Percentiles rank a stretch among this genome's conserved stretches.
phyloP scores from a whole-genome alignment of 1,140 invertebrate species.

The Mylabris phalerata region DNA sequence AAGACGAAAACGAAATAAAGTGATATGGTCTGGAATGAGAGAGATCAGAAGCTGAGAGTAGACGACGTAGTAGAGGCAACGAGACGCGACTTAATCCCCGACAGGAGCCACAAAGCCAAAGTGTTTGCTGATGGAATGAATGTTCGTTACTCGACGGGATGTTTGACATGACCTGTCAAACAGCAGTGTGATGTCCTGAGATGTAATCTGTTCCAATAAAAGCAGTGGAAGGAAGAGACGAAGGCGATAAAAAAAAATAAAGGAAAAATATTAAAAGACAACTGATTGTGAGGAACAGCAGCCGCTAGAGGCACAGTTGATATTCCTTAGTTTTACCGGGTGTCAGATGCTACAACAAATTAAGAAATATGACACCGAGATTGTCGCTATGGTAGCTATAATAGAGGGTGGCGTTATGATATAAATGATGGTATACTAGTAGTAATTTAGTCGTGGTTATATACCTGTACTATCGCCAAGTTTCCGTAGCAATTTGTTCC shows the following conservation, averaged over 20 bases:
- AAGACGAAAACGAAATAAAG: conserved; percentile 15
- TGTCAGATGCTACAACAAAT: conserved; percentile 13
- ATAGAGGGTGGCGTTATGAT: too few relatives aligned
- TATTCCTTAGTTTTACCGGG: neutral
- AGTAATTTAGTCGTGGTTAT: too few relatives aligned
- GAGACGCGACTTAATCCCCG: conserved; percentile 10
- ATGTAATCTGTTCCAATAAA: conserved; percentile 14
- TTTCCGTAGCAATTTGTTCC: too few relatives aligned
- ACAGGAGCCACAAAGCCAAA: conserved; percentile 17
- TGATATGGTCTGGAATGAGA: conserved; percentile 14
- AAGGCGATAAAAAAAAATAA: conserved; percentile 2
- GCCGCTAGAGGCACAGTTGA: neutral
- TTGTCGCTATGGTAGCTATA: too few relatives aligned
- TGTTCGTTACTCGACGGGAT: conserved; percentile 15
- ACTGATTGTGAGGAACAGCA: too few relatives aligned
- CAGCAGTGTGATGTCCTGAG: conserved; percentile 7
- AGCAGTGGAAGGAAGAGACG: conserved; percentile 2
- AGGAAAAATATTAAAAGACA: too few relatives aligned
- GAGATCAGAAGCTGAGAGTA: conserved; percentile 6
- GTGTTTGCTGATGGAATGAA: conserved; percentile 17
- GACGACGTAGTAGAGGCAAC: neutral
- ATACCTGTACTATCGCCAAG: too few relatives aligned
- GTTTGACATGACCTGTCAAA: conserved; percentile 22
- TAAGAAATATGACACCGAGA: conserved; percentile 18
- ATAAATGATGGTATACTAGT: too few relatives aligned